phyloP scores from a whole-genome alignment of 2,113 vertebrate genomes.

The Melanerpes formicivorus region DNA sequence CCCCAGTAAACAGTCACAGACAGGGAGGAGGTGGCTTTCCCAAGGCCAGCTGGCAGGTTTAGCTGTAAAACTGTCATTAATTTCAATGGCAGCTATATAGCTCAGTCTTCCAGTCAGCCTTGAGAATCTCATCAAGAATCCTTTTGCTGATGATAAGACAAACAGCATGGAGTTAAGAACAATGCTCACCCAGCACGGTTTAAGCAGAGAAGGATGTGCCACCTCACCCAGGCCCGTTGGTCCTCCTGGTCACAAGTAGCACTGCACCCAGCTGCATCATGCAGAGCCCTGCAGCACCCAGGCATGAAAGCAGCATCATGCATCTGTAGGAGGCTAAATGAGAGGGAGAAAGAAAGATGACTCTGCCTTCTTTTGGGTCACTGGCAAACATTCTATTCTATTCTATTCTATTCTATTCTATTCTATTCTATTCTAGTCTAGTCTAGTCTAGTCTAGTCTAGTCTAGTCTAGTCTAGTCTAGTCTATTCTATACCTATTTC shows the following conservation, averaged over 20 bases:
- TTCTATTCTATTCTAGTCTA: too few relatives aligned
- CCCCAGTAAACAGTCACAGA: background rate
- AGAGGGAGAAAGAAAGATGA: background rate
- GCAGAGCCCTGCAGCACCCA: background rate
- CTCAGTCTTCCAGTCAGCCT: background rate
- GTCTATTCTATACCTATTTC: too few relatives aligned
- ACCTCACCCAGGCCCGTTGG: accelerated
- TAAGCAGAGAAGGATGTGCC: background rate
- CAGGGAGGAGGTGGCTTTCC: background rate
- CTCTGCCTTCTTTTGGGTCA: background rate
- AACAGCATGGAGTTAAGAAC: background rate
- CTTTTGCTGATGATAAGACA: background rate
- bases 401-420: too few relatives aligned
- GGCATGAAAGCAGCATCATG: background rate
- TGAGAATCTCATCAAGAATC: background rate
- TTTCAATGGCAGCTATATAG: background rate
- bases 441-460: too few relatives aligned
- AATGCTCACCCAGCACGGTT: background rate
- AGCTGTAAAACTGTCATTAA: background rate
- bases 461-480: too few relatives aligned
- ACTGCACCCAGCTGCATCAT: accelerated
- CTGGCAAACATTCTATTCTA: background rate
- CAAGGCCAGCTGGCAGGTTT: background rate
- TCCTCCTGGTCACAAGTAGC: background rate
- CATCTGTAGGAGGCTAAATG: accelerated